A percentile compares a stretch with the other conserved stretches of the same genome.
phyloP scores from a whole-genome alignment of 2,113 vertebrate species.

The Lycaon pictus region DNA sequence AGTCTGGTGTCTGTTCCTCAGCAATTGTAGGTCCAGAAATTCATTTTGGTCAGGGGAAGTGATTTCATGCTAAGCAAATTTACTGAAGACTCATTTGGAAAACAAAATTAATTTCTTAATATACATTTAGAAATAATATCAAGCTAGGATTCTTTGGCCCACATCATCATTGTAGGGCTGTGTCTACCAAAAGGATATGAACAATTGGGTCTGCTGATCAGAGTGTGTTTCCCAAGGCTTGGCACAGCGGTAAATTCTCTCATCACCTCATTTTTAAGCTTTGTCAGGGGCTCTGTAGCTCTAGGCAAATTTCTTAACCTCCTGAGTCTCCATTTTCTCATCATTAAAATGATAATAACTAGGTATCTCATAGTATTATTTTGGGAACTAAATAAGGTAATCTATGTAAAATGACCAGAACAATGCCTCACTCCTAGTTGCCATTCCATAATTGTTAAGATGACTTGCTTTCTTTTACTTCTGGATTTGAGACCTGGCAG shows the following conservation, averaged over 20 bases:
- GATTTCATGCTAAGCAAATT: conserved; percentile 22
- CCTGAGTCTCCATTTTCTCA: conserved; percentile 7
- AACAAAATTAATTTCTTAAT: neutral
- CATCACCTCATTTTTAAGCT: neutral
- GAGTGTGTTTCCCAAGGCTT: neutral
- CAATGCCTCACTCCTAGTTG: neutral
- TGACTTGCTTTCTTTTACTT: conserved; percentile 31
- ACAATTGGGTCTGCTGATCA: neutral
- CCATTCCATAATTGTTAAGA: conserved; percentile 22
- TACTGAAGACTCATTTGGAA: conserved; percentile 13
- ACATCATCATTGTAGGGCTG: neutral
- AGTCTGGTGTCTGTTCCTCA: neutral
- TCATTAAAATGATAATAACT: conserved; percentile 29
- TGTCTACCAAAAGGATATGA: neutral
- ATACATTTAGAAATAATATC: neutral
- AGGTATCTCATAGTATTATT: neutral
- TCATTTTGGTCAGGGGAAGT: neutral
- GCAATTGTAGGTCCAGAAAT: conserved; percentile 3
- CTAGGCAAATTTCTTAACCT: conserved; percentile 17
- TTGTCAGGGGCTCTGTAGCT: neutral
- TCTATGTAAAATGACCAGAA: neutral
- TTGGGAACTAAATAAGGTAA: neutral
- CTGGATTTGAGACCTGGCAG: neutral
- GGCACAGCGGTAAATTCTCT: neutral
- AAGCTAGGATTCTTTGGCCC: neutral